These are phyloP conservation scores for Chroicocephalus ridibundus DNA, from an alignment of 2,113 vertebrate species.

Conservation along the genomic window DNA sequence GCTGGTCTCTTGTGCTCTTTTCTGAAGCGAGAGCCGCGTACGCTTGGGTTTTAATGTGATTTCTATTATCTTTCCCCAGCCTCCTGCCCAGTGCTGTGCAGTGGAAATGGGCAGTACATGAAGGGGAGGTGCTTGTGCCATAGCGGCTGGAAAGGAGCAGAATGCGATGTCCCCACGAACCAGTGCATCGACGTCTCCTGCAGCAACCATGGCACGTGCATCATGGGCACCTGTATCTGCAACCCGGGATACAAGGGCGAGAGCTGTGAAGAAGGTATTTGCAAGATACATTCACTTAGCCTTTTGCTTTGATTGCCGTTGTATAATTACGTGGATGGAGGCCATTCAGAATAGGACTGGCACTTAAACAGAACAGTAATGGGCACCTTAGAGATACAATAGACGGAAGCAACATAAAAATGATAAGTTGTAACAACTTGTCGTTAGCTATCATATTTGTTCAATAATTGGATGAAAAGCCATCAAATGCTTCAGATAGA, in stretches of 20 bases:
- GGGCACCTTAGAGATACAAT: constrained; percentile 24
- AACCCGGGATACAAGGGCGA: constrained; percentile 97
- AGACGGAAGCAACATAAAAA: constrained; percentile 26
- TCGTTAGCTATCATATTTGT: constrained; percentile 29
- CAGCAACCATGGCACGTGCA: constrained; percentile 92
- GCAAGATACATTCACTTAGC: not conserved
- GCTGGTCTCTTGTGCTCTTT: not conserved
- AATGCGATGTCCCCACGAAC: constrained; percentile 93
- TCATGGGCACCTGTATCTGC: constrained; percentile 97
- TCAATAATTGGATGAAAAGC: constrained; percentile 26
- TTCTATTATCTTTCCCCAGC: constrained; percentile 67
- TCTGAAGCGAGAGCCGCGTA: not conserved
- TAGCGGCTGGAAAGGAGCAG: constrained; percentile 96
- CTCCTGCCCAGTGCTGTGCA: constrained; percentile 95
- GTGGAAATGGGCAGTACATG: constrained; percentile 96
- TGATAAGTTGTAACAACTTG: constrained; percentile 31
- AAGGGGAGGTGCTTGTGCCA: constrained; percentile 97
- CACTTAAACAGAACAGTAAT: constrained; percentile 38
- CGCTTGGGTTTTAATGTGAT: not conserved
- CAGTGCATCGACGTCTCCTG: constrained; percentile 95
- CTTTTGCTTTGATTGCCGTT: not conserved
- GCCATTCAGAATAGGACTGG: not conserved
- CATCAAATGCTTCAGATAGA: constrained; percentile 11
- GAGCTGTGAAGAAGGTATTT: constrained; percentile 96
- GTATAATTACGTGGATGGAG: not conserved